Evolutionary conservation across 1,140 invertebrate genomes (phyloP), one percentile per base, ranked within the genome.

Genomic region (Heliconius hewitsoni): DNA sequence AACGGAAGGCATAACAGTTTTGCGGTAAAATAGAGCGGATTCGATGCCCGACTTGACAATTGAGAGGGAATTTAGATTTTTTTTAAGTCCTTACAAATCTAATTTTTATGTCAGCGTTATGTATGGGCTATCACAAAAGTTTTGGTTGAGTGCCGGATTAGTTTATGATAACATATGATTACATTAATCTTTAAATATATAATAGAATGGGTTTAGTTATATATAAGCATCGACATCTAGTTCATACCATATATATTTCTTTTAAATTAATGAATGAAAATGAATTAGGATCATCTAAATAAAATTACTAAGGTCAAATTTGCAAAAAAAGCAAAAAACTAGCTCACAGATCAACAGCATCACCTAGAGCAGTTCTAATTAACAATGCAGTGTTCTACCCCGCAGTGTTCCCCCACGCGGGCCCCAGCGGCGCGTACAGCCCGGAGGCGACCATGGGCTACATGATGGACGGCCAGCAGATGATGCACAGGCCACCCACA

Each of bases 401-500:
- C 93, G 95, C 96, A 98, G 97, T 98, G 92, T 98, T 98, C 96
- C 97, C 97, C 90, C 97, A 98, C 95, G 97, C 97, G 96, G 97
- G 97, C 95, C 98, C 98, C 94, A 98, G 98, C 95, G 98, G 98
- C 91, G 97, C 97, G 77, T 99, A 99, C 95, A 98, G 98, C 96
- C 98, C 98, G 82, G 98, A 99, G 92, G 97, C 97, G 87, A 96
- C 97, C 90, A 98, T 99, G 97, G 97, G 98, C 87, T 99, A 99
- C 96, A 98, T 98, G 98, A 98, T 99, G 98, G 98, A 99, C 95
- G 98, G 98, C 87, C 98, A 98, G 95, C 97, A 97, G 92, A 98
- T 98, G 98, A 98, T 98, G 97, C 98, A 98, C 95, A 97, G 98
- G 95, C 97, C 98, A 89, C 98, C 98, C 85, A 97, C 97, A 89